These are phyloP conservation scores for Dryoscopus gambensis DNA, from an alignment of 2,113 vertebrate genomes.

Conservation along the genomic window DNA sequence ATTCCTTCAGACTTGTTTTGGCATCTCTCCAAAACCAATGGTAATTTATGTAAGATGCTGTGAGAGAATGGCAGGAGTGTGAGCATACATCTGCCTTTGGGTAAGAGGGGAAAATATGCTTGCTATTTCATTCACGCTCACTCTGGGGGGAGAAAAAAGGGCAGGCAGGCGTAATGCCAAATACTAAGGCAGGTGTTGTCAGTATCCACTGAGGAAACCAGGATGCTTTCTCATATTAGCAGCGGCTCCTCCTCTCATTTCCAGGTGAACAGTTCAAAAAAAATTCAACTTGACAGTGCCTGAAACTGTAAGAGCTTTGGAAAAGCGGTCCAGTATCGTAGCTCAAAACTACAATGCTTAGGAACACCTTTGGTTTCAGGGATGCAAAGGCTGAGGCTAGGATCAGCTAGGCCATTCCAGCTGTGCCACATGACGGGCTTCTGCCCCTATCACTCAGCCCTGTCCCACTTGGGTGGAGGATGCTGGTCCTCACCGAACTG, in stretches of 20 bases:
- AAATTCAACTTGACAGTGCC: not conserved
- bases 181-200: not conserved
- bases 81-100: not conserved
- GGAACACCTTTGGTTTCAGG: not conserved
- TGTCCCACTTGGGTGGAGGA: not conserved
- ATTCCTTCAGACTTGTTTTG: not conserved
- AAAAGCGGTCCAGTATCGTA: not conserved
- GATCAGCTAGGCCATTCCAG: not conserved
- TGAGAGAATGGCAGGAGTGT: not conserved
- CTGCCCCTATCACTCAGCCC: not conserved
- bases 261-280: not conserved
- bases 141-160: not conserved
- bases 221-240: not conserved
- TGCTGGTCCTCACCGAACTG: not conserved
- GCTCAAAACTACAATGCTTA: not conserved
- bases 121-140: not conserved
- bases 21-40: not conserved
- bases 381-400: not conserved
- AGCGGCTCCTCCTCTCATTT: not conserved
- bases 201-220: not conserved
- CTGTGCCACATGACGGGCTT: not conserved
- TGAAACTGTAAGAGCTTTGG: not conserved
- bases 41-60: not conserved
- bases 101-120: not conserved
- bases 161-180: not conserved